Conservation (phyloP, 2,888 invertebrate species). For the Callosobruchus maculatus region DNA sequence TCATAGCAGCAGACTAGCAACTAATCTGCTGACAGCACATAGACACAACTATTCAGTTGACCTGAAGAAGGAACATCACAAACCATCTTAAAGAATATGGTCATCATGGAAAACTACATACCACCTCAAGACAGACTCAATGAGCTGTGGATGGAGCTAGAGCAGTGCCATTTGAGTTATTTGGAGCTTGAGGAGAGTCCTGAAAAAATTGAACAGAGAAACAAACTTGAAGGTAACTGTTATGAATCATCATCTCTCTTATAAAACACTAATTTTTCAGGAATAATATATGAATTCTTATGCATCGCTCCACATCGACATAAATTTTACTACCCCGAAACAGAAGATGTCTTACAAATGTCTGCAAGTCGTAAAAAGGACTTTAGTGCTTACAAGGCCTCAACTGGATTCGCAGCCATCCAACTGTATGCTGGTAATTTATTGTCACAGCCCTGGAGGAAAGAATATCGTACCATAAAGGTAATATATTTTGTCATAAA, state of each 20-base stretch:
- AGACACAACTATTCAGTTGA: background rate
- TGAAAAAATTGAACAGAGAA: slow-evolving; percentile 70
- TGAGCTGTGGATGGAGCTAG: slow-evolving; percentile 70
- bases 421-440: slow-evolving; percentile 84
- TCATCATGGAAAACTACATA: slow-evolving; percentile 52
- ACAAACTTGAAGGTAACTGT: slow-evolving; percentile 68
- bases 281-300: slow-evolving; percentile 73
- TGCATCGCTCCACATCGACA: slow-evolving; percentile 73
- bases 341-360: slow-evolving; percentile 69
- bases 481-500: too few relatives aligned
- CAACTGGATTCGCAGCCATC: slow-evolving; percentile 79
- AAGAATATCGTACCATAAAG: slow-evolving; percentile 77
- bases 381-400: slow-evolving; percentile 78
- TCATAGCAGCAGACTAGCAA: background rate
- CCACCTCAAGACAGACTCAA: slow-evolving; percentile 56
- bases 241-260: slow-evolving; percentile 4
- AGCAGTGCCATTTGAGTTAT: slow-evolving; percentile 73
- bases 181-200: slow-evolving; percentile 77
- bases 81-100: slow-evolving; percentile 31
- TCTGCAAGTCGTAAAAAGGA: slow-evolving; percentile 67
- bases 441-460: slow-evolving; percentile 83
- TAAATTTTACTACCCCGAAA: slow-evolving; percentile 75
- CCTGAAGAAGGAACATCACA: background rate
- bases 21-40: background rate
- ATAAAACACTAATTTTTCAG: slow-evolving; percentile 48